Base-by-base conservation (phyloP, 2,113 vertebrate species). In the Zosterops japonicus region DNA sequence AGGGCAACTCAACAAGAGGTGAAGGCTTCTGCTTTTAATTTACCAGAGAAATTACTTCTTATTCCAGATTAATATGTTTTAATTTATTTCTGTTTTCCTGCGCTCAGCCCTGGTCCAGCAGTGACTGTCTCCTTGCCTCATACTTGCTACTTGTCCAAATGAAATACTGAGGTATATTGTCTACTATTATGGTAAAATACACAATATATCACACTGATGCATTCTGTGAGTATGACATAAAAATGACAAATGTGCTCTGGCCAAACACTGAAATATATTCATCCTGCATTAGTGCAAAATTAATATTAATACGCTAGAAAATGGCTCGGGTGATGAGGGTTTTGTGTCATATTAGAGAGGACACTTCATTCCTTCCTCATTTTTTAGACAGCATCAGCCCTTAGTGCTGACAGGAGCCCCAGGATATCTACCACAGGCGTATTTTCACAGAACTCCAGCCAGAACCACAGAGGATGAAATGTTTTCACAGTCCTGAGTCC, bases 221-320 rank as follows among this genome's bases (percentile, higher is more conserved):
- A 93, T 95, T 83, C 85, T 86, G 29, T 64, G 76, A 86, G 76
- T 44, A 56, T 91, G 92, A 88, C 78, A 95, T 90, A 94, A 94
- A 97, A 95, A 94, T 89, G 92, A 96, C 76, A 11, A 64, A 96
- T 93, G 77, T 55, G 84, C 65, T 94, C 95, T 90, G 90, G 84
- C 60, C 79, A 71, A 89, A 92, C 71, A 94, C 65, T 46, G 87
- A 89, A 96, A 96, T 94, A 89, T 96, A 97, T 97, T 95, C 97
- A 96, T 79, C 92, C 85, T 2, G 6, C 89, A 96, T 96, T 97
- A 96, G 96, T 81, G 87, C 78, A 93, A 96, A 97, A 97, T 96
- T 95, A 96, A 96, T 97, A 97, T 97, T 97, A 97, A 97, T 97
- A 95, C 0, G 3, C 83, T 83, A 77, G 94, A 89, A 94, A 97